Base-by-base conservation (phyloP, 2,797 vertebrate species). In the Sebastes itinus region DNA sequence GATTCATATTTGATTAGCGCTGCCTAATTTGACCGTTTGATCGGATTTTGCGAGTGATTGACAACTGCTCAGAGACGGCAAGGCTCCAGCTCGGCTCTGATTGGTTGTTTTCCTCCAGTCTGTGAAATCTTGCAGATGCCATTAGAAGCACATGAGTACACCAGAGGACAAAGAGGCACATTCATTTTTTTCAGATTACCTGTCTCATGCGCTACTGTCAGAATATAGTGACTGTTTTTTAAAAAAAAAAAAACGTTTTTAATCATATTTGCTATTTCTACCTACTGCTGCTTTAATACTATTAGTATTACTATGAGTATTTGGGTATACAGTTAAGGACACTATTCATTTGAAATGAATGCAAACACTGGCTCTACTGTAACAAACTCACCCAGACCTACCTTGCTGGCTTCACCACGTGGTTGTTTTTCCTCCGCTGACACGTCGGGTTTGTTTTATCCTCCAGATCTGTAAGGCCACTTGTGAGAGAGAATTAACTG, bases 401-500 rank as follows among this genome's bases (percentile, higher is more conserved):
- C 65, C 30, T 71, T 35, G 12, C 42, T 12, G 27, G 5, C 52
- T 12, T 83, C 52, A 58, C 67, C 10, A 38, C 49, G 38, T 9
- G 33, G 61, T 80, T 91, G 83, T 79, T 83, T 85, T 75, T 81
- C 64, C 30, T 76, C 75, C 56, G 42, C 58, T 70, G 80, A 86
- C 82, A 80, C 75, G 73, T 90, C 78, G 79, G 77, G 64, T 86
- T 80, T 85, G 72, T 85, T 75, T 83, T 84, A 87, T 92, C 88
- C 83, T 84, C 68, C 63, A 81, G 87, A 92, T 92, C 87, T 92
- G 78, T 22, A 54, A 88, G 89, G 69, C 82, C 86, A 86, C 85
- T 88, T 80, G 78, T 78, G 83, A 87, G 38, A 80, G 68, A 92
- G 83, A 88, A 90, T 94, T 88, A 86, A 85, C 80, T 76, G 88